These are phyloP conservation scores for Cynoglossus semilaevis DNA, from an alignment of 2,113 vertebrate species.

Conservation along the genomic window DNA sequence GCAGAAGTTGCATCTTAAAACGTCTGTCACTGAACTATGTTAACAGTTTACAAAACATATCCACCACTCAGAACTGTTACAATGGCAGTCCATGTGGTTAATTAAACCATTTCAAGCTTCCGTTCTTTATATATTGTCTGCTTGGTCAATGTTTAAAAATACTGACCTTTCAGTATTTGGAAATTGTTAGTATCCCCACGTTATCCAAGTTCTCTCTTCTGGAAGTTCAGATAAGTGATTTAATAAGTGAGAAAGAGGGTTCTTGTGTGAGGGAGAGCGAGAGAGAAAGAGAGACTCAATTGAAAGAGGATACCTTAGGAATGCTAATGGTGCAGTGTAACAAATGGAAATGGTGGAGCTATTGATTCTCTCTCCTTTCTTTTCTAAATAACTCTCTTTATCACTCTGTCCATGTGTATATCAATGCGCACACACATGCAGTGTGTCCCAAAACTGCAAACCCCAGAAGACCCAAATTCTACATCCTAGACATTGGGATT, in stretches of 20 bases:
- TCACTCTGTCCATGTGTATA: not conserved
- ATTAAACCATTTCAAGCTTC: no score
- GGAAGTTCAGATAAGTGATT: slow-evolving; percentile 13
- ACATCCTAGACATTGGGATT: not conserved
- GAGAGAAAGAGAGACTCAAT: slow-evolving; percentile 4
- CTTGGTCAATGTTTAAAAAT: no score
- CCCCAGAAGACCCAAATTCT: not conserved
- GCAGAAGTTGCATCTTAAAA: no score
- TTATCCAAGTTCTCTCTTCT: not conserved
- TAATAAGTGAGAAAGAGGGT: not conserved
- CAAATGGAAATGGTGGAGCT: slow-evolving; percentile 33
- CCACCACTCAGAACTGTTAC: no score
- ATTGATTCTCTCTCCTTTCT: slow-evolving; percentile 49
- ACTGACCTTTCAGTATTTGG: no score
- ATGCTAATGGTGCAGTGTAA: slow-evolving; percentile 59
- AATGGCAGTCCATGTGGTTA: no score
- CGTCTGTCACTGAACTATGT: no score
- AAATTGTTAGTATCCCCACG: not conserved
- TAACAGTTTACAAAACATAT: no score
- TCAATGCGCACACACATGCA: slow-evolving; percentile 11
- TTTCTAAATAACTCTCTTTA: slow-evolving; percentile 4
- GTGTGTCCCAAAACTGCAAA: slow-evolving; percentile 2
- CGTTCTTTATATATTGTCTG: no score
- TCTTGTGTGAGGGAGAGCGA: slow-evolving; percentile 1
- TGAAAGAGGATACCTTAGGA: slow-evolving; percentile 54